Evolutionary conservation across 2,888 invertebrate species (phyloP).

Genomic region (Darwinula stevensoni): DNA sequence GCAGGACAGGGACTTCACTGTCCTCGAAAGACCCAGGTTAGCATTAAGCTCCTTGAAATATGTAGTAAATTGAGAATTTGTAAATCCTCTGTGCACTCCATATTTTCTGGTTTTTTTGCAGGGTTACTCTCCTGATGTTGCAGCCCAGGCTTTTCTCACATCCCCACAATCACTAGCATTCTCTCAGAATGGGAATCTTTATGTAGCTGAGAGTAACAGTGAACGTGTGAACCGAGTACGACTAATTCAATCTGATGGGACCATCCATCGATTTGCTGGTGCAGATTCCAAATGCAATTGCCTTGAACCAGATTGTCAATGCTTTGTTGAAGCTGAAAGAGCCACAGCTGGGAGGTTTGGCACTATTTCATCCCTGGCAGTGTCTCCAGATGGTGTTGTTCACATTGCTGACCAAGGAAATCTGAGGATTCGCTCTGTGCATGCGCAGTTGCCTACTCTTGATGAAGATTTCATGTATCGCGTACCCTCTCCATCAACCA

Average conservation of each 20-base stretch:
- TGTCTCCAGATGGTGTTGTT: slow-evolving; percentile 74
- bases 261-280: slow-evolving; percentile 73
- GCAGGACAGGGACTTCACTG: slow-evolving; percentile 82
- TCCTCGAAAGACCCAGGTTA: slow-evolving; percentile 18
- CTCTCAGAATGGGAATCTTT: slow-evolving; percentile 65
- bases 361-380: slow-evolving; percentile 67
- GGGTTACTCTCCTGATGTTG: slow-evolving; percentile 12
- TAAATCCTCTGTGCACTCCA: too few relatives aligned
- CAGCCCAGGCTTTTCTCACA: slow-evolving; percentile 25
- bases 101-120: too few relatives aligned
- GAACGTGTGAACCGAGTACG: slow-evolving; percentile 73
- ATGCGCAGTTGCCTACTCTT: slow-evolving; percentile 10
- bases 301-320: slow-evolving; percentile 61
- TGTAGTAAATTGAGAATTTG: too few relatives aligned
- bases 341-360: slow-evolving; percentile 82
- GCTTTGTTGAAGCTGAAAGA: slow-evolving; percentile 66
- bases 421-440: slow-evolving; percentile 13
- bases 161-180: slow-evolving; percentile 68
- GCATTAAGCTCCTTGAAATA: too few relatives aligned
- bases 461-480: slow-evolving; percentile 59
- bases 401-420: slow-evolving; percentile 74
- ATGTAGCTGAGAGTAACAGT: slow-evolving; percentile 77
- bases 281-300: slow-evolving; percentile 82
- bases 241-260: slow-evolving; percentile 71
- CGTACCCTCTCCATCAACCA: slow-evolving; percentile 71